Conservation (phyloP, 2,888 invertebrate species). For the Hypolimnas misippus region DNA sequence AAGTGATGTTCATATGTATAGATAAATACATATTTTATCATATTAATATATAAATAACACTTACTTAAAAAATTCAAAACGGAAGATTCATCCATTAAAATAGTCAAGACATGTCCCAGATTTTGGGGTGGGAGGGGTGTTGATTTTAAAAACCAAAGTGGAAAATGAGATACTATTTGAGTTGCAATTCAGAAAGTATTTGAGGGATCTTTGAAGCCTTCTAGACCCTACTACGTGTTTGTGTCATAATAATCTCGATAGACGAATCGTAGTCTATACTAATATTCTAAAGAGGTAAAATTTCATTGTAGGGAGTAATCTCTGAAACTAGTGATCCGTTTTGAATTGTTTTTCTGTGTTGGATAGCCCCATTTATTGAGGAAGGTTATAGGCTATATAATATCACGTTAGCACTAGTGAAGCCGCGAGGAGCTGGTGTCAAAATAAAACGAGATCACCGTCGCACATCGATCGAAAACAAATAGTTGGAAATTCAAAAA, state of each 20-base stretch:
- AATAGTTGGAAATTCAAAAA: not conserved
- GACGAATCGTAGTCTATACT: not conserved
- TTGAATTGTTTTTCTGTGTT: too few species aligned
- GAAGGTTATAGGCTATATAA: too few species aligned
- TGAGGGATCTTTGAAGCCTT: not conserved
- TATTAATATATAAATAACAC: too few species aligned
- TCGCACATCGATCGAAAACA: not conserved
- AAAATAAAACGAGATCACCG: not conserved
- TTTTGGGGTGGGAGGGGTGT: not conserved
- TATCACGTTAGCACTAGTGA: too few species aligned
- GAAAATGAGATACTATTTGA: constrained; percentile 11
- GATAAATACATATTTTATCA: too few species aligned
- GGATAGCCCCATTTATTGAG: too few species aligned
- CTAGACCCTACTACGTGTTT: not conserved
- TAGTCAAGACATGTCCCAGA: not conserved
- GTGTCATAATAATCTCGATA: not conserved
- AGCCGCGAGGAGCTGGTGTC: too few species aligned
- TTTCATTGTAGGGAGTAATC: too few species aligned
- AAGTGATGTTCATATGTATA: too few species aligned
- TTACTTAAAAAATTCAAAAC: not conserved
- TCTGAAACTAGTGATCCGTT: too few species aligned
- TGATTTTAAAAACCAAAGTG: constrained; percentile 3
- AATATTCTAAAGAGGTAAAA: not conserved
- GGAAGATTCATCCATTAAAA: not conserved
- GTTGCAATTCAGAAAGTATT: constrained; percentile 10